Base-by-base conservation (phyloP, 2,888 invertebrate species). In the Amphipoea oculea region DNA sequence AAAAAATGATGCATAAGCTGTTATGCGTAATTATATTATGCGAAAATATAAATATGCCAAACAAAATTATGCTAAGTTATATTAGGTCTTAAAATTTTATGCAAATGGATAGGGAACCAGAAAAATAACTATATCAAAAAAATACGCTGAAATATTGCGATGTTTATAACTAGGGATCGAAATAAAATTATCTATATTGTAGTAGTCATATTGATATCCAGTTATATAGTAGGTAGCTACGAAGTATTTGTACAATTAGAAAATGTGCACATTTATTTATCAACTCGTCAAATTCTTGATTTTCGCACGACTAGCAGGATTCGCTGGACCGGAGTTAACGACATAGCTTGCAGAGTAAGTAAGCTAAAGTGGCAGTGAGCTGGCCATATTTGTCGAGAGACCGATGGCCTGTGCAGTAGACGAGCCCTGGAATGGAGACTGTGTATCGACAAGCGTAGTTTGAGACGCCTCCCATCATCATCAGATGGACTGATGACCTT, bases 91-190 rank as follows among this genome's bases (percentile, higher is more conserved):
- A 29, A 29, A 29, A 29, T 29, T 29, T 29, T 29, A 29, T 29
- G 29, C 29, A 29, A 29, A 29, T 29, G 29, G 29, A 29, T 29
- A 29, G 29, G 29, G 29, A 29, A 29, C 29, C 29, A 29, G 29
- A 29, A 29, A 40, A 79, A 75, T 68, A 68, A 65, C 48, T 45
- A 83, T 81, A 48, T 68, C 29, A 78, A 65, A 57, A 29, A 80
- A 79, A 75, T 67, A 81, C 0, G 17, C 1, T 40, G 60, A 78
- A 81, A 81, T 88, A 76, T 82, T 80, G 5, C 1, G 0, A 45
- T 79, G 60, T 82, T 79, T 84, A 76, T 63, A 20, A 60, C 7
- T 72, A 68, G 23, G 60, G 11, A 14, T 63, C 4, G 6, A 60
- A 60, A 17, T 17, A 23, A 57, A 57, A n/a, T 5, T 72, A 54